Percentiles rank a stretch among this genome's conserved stretches.
These are phyloP conservation scores for Donacobius atricapilla DNA, from an alignment of 2,113 vertebrate genomes.

Conservation along the genomic window DNA sequence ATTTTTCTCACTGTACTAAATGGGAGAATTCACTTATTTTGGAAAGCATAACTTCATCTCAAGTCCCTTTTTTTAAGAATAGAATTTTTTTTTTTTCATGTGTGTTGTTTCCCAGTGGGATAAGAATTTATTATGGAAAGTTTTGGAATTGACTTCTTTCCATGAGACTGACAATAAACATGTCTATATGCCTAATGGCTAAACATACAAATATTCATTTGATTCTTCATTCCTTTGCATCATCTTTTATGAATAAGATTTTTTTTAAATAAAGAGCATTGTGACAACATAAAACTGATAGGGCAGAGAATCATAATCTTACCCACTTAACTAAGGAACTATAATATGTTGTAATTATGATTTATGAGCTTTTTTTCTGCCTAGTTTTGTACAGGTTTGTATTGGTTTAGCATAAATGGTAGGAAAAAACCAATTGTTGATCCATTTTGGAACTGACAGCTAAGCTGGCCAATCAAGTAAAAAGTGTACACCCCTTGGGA, in stretches of 20 bases:
- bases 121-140: background rate
- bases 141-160: background rate
- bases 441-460: no score
- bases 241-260: background rate
- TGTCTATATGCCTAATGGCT: background rate
- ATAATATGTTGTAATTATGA: background rate
- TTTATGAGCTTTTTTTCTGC: background rate
- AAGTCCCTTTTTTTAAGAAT: background rate
- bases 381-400: background rate
- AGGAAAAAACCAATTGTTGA: no score
- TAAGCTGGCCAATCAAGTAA: no score
- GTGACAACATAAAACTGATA: background rate
- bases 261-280: background rate
- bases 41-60: background rate
- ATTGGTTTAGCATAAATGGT: no score
- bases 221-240: background rate
- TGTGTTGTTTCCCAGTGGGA: background rate
- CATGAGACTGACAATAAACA: background rate
- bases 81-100: background rate
- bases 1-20: background rate
- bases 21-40: background rate
- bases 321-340: background rate
- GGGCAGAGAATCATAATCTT: background rate
- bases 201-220: background rate
- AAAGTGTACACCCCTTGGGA: no score